These are phyloP conservation scores for Cheilosia grossa DNA, from an alignment of 2,888 invertebrate species.

Conservation along the genomic window DNA sequence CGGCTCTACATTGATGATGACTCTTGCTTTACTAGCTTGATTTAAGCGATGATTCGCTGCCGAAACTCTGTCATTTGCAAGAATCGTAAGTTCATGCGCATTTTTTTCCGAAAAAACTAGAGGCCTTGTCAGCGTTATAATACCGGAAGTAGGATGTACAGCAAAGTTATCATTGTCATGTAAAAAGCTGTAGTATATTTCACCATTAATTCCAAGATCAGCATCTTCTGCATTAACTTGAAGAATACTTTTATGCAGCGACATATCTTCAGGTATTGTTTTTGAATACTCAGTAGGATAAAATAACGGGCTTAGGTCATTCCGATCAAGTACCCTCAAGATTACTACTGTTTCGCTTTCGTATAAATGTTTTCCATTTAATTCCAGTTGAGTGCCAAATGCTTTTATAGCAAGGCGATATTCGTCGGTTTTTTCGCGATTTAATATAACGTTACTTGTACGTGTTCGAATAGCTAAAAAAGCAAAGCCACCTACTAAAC, in stretches of 20 bases:
- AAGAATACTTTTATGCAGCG: constrained; percentile 91
- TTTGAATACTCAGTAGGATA: constrained; percentile 94
- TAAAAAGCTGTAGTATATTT: constrained; percentile 97
- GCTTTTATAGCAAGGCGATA: constrained; percentile 92
- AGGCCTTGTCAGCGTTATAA: constrained; percentile 91
- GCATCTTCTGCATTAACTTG: constrained; percentile 96
- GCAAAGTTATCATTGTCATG: constrained; percentile 93
- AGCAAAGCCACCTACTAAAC: constrained; percentile 96
- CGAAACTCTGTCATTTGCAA: constrained; percentile 93
- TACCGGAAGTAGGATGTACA: constrained; percentile 96
- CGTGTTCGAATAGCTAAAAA: constrained; percentile 95
- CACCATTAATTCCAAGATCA: constrained; percentile 97
- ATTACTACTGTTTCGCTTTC: constrained; percentile 89
- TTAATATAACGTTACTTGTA: constrained; percentile 94
- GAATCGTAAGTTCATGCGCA: constrained; percentile 89
- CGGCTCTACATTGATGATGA: constrained; percentile 90
- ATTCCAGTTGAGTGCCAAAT: constrained; percentile 85
- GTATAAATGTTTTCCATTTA: constrained; percentile 85
- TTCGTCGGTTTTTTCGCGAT: constrained; percentile 94
- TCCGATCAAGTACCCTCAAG: constrained; percentile 91
- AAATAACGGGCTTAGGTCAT: constrained; percentile 97
- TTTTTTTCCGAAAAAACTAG: constrained; percentile 89
- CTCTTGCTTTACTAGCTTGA: constrained; percentile 89
- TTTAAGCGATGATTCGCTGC: constrained; percentile 83
- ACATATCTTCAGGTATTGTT: constrained; percentile 94